Conservation (phyloP, 2,888 invertebrate genomes). For the Cantharis rustica region DNA sequence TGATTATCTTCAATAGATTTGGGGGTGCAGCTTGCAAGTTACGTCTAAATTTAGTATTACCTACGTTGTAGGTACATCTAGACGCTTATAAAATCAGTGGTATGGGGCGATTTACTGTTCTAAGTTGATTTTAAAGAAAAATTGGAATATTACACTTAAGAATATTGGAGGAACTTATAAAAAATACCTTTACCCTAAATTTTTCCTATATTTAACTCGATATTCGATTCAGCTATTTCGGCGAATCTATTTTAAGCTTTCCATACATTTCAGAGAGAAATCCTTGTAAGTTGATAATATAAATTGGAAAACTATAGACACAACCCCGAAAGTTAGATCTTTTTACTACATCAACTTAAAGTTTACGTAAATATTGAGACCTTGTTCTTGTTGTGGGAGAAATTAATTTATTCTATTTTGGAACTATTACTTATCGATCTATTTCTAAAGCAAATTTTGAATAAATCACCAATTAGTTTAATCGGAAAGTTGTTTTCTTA, state of each 20-base stretch:
- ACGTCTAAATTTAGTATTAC: too few relatives aligned
- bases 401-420: conserved; percentile 9
- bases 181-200: background rate
- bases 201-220: background rate
- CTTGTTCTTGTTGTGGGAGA: conserved; percentile 15
- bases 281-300: background rate
- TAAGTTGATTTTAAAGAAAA: too few relatives aligned
- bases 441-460: conserved; percentile 5
- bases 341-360: conserved; percentile 3
- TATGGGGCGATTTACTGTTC: too few relatives aligned
- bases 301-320: background rate
- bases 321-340: conserved; percentile 6
- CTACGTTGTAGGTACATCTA: too few relatives aligned
- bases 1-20: too few relatives aligned
- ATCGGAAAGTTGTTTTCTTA: background rate
- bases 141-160: too few relatives aligned
- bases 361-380: conserved; percentile 4
- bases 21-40: too few relatives aligned
- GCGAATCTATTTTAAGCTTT: background rate
- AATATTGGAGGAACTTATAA: too few relatives aligned
- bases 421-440: conserved; percentile 5
- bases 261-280: background rate
- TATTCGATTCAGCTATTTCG: background rate
- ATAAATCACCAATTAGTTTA: background rate
- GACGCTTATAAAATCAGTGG: too few relatives aligned